phyloP scores from a whole-genome alignment of 2,888 invertebrate species.

The Sarcophaga rosellei region DNA sequence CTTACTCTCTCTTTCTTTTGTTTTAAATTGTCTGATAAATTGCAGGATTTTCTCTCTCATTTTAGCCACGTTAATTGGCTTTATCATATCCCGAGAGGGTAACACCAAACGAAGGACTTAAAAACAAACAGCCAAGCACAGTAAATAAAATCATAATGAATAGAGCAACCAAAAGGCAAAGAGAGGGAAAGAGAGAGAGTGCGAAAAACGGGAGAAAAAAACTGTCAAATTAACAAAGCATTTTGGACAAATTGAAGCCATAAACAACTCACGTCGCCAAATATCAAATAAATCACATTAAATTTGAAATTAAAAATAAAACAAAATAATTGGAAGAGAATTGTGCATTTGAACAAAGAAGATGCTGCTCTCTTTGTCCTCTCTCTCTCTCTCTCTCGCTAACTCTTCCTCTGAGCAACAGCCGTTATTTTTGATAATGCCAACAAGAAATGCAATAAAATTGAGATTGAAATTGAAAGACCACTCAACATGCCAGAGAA shows the following conservation, averaged over 20 bases:
- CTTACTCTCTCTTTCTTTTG: too few relatives aligned
- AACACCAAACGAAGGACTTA: too few relatives aligned
- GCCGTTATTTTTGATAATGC: not conserved
- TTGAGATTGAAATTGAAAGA: slow-evolving; percentile 13
- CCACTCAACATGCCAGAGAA: slow-evolving; percentile 28
- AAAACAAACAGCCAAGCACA: too few relatives aligned
- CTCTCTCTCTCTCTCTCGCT: not conserved
- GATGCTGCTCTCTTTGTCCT: not conserved
- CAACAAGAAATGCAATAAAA: slow-evolving; percentile 61
- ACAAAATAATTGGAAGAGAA: slow-evolving; percentile 33
- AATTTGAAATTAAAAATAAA: slow-evolving; percentile 37
- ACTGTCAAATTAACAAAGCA: slow-evolving; percentile 77
- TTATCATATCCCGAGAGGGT: too few relatives aligned
- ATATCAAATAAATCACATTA: slow-evolving; percentile 64
- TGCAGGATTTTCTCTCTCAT: too few relatives aligned
- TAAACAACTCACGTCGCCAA: slow-evolving; percentile 73
- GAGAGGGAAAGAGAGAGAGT: not conserved
- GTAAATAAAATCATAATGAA: too few relatives aligned
- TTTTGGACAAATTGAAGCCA: slow-evolving; percentile 78
- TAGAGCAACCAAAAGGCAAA: not conserved
- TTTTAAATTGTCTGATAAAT: too few relatives aligned
- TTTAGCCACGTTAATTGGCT: too few relatives aligned
- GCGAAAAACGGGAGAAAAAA: slow-evolving; percentile 67
- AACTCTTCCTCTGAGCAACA: not conserved
- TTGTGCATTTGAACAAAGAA: slow-evolving; percentile 26